Conservation (phyloP, 2,113 vertebrate genomes). For the Phylloscopus whistleri region DNA sequence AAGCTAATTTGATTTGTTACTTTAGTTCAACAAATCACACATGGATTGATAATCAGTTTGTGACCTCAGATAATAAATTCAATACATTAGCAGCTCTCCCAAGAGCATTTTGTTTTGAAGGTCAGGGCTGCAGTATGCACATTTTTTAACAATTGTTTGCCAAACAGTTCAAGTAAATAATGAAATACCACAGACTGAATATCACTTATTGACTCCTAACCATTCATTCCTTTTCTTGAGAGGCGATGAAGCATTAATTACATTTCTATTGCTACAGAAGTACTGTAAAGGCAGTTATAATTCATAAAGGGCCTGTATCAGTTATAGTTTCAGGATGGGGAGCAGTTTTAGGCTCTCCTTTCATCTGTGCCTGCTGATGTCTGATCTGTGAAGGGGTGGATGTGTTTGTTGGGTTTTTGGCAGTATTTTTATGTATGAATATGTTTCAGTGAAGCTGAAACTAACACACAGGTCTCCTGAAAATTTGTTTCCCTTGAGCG, state of each 20-base stretch:
- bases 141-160: background rate
- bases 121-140: background rate
- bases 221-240: background rate
- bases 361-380: background rate
- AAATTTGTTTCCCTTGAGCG: background rate
- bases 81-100: background rate
- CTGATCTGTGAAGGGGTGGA: background rate
- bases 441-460: background rate
- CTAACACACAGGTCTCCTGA: background rate
- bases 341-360: background rate
- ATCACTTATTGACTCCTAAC: background rate
- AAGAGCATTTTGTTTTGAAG: background rate
- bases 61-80: background rate
- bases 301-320: background rate
- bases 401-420: background rate
- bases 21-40: background rate
- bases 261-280: background rate
- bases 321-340: background rate
- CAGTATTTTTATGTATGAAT: background rate
- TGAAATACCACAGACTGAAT: background rate
- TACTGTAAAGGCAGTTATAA: background rate
- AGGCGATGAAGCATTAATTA: background rate
- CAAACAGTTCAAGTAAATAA: background rate
- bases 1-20: background rate
- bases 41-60: background rate